Base-by-base conservation (phyloP, 2,113 vertebrate genomes). In the Eudyptes chrysolophus region DNA sequence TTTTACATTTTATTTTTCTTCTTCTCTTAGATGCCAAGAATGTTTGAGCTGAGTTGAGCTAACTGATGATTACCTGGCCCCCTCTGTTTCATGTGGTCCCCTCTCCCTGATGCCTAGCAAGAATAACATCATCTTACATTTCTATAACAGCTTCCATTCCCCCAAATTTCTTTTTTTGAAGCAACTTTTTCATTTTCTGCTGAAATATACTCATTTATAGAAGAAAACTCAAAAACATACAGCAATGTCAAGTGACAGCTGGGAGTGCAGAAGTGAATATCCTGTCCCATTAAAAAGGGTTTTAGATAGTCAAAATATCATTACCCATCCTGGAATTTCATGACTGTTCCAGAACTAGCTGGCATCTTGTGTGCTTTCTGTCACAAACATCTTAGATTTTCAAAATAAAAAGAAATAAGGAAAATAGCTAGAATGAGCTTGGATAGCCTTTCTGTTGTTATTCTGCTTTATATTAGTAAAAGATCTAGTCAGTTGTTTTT, bases 1-100 rank as follows among this genome's bases (percentile, higher is more conserved):
- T 92, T 92, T 86, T 77, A 66, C 54, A n/a, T 88, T 90, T 76
- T 46, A 83, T 83, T 95, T 93, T 96, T 92, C 79, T 92, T 96
- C 80, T 93, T 97, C 60, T 90, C 1, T 2, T 97, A 86, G 72
- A 94, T 92, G 42, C 60, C 86, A 90, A 81, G 88, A 94, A 51
- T 80, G 44, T 94, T 92, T 96, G 71, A 94, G 51, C 72, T 92
- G 76, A 90, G 49, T 92, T 94, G 78, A 95, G 79, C 58, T 94
- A 79, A 80, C 66, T 93, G 84, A 64, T 92, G 80, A 80, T 86
- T 95, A 82, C 74, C 52, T 76, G 34, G 6, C 21, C 72, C 84
- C 42, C 42, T 83, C 60, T 94, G 30, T 95, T 90, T 94, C 64
- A 51, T 77, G 24, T 84, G 42, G 9, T 70, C 76, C 79, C 83